Evolutionary conservation across 2,113 vertebrate genomes (phyloP).

Genomic region (Cavia aperea): DNA sequence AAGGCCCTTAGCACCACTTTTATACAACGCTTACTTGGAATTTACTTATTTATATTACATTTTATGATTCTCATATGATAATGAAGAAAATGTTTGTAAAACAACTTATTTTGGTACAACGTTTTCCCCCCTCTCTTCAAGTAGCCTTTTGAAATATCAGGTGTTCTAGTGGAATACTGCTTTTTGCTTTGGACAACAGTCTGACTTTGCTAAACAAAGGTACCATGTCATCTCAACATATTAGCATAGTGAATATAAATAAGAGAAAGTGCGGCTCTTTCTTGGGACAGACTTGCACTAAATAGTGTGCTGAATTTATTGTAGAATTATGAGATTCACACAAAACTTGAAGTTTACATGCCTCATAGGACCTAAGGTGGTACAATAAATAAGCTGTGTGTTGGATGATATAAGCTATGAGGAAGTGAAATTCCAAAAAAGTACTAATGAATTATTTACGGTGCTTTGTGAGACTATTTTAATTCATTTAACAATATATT

Average conservation of each 20-base stretch:
- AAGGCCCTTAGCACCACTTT: not conserved
- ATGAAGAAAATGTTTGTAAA: not conserved
- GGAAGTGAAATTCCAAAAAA: not conserved
- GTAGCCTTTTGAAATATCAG: not conserved
- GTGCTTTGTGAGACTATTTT: slow-evolving; percentile 20
- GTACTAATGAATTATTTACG: slow-evolving; percentile 25
- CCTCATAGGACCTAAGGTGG: not conserved
- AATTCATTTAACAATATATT: slow-evolving; percentile 1
- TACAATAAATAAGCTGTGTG: not conserved
- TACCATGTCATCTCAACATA: not conserved
- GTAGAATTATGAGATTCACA: not conserved
- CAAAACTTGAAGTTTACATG: not conserved
- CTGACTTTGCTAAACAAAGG: not conserved
- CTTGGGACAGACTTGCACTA: not conserved
- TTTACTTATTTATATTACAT: not conserved
- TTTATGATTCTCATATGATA: not conserved
- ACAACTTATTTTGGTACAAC: not conserved
- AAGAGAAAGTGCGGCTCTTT: not conserved
- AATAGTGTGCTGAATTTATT: not conserved
- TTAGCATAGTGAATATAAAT: not conserved
- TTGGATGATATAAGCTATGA: not conserved
- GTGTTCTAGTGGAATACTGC: not conserved
- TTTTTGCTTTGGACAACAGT: not conserved
- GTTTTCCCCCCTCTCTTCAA: not conserved
- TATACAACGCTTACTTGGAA: not conserved